A percentile compares a stretch with the other conserved stretches of the same genome.
phyloP scores from a whole-genome alignment of 2,797 vertebrate genomes.

The Artibeus lituratus region DNA sequence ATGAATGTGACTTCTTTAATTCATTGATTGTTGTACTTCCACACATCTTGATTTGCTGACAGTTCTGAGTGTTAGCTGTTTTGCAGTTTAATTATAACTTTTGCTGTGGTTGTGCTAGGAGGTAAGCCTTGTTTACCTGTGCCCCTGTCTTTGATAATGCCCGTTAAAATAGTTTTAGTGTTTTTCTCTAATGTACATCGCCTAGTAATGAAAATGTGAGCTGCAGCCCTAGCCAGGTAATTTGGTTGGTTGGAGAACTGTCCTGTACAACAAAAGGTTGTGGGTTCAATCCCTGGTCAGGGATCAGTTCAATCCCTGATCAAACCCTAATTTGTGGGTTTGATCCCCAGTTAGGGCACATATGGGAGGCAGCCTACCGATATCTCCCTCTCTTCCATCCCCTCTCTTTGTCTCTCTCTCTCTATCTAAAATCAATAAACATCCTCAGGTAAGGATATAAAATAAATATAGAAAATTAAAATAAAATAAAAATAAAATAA shows the following conservation, averaged over 20 bases:
- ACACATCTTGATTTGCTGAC: not conserved
- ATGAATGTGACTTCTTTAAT: not conserved
- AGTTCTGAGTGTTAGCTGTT: not conserved
- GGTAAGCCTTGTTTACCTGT: not conserved
- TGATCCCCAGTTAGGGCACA: not conserved
- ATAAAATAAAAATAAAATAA: not conserved
- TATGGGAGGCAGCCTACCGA: not conserved
- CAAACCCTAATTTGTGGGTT: not conserved
- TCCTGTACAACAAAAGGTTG: not conserved
- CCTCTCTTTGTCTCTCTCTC: too few species aligned
- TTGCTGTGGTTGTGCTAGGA: not conserved
- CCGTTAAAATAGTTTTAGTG: not conserved
- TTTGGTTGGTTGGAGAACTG: not conserved
- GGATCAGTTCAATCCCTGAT: too few species aligned
- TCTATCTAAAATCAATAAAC: not conserved
- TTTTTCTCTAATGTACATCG: not conserved
- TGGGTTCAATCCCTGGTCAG: not conserved
- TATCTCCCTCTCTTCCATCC: not conserved
- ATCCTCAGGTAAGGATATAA: not conserved
- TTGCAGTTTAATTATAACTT: not conserved
- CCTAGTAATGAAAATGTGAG: not conserved
- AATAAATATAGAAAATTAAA: not conserved
- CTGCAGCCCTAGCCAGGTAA: not conserved
- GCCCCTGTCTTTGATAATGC: not conserved
- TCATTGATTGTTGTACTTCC: not conserved